Evolutionary conservation across 2,888 invertebrate species (phyloP), one percentile per base, ranked within the genome.

Genomic region (Osedax frankpressi): DNA sequence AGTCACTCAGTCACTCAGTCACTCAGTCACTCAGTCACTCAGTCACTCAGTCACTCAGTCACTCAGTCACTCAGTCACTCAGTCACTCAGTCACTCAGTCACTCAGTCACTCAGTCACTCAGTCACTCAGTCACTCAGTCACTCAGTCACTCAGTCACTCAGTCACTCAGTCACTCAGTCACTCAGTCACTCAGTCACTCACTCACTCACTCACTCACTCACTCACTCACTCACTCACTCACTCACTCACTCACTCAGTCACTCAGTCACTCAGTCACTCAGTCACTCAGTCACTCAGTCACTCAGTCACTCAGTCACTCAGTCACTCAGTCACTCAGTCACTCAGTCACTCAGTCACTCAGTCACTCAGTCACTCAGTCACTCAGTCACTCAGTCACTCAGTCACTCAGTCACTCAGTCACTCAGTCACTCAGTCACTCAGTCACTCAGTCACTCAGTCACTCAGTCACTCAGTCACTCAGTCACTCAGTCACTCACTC

Each of bases 261-360:
- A 74, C 74, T 62, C 74, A 74, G 65, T 28, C 74, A 74, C 73
- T 71, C 73, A 72, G 68, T 73, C 72, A 74, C 74, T 73, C 71
- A 74, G 65, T 73, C 71, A 74, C 65, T 65, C 71, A 74, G 71
- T 73, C 72, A 74, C 72, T 73, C 72, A 74, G 71, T 73, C 72
- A 74, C 72, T 73, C 72, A 74, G 71, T 73, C 72, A 72, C 74
- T 73, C 71, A 71, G 63, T 6, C 63, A 62, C 70, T 44, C 70
- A 59, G 27, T 59, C 14, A 69, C 60, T 59, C 3, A 70, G 24
- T 70, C 62, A 59, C 24, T 73, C 62, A 60, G 70, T 73, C 62
- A 70, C 60, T 73, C 27, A 28, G 29, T 60, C 74, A 28, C 30
- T 28, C 74, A 28, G 30, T 62, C 63, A 62, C 2, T 19, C 25